These are phyloP conservation scores for Choloepus didactylus DNA, from an alignment of 2,797 vertebrate species.

Conservation along the genomic window DNA sequence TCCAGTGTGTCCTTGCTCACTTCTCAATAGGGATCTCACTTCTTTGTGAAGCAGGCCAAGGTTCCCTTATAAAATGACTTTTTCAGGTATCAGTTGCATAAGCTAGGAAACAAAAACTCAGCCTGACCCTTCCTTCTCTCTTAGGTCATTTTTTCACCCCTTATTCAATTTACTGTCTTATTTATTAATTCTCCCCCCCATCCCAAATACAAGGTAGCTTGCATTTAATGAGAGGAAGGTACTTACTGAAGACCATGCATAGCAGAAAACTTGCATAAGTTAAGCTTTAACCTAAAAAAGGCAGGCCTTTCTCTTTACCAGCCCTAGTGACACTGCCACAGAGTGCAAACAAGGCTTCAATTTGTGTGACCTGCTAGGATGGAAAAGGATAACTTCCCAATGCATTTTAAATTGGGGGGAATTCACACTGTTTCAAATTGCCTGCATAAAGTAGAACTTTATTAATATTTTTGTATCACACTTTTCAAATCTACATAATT, in stretches of 20 bases:
- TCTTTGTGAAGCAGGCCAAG: conserved; percentile 8
- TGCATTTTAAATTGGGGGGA: background rate
- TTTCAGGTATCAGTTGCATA: background rate
- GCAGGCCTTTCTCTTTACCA: background rate
- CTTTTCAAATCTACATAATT: background rate
- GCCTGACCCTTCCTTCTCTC: background rate
- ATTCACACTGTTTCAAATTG: background rate
- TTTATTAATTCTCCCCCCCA: background rate
- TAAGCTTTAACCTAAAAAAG: background rate
- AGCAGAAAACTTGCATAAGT: background rate
- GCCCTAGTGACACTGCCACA: background rate
- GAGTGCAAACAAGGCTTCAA: background rate
- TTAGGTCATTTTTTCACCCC: background rate
- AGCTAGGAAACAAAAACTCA: background rate
- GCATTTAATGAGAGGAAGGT: background rate
- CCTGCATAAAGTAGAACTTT: background rate
- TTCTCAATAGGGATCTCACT: background rate
- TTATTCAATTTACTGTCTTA: background rate
- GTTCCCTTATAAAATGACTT: background rate
- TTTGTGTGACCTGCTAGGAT: background rate
- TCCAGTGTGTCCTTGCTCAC: background rate
- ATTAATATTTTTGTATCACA: conserved; percentile 18
- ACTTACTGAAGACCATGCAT: background rate
- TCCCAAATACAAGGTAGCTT: background rate
- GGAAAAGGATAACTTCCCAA: background rate